A percentile compares a stretch with the other conserved stretches of the same genome.
These are phyloP conservation scores for Pelodytes ibericus DNA, from an alignment of 2,797 vertebrate genomes.

Conservation along the genomic window DNA sequence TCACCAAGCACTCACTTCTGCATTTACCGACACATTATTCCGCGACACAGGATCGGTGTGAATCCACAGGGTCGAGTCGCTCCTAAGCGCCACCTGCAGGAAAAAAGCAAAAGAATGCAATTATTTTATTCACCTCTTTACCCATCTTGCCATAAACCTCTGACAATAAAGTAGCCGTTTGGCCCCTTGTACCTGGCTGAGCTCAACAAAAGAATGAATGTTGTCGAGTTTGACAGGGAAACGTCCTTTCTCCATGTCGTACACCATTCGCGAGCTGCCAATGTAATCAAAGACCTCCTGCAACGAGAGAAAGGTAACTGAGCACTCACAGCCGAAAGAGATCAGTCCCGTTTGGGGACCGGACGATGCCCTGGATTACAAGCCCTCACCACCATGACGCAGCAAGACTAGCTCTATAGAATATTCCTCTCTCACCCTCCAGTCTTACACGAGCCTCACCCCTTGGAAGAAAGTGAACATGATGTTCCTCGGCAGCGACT, in stretches of 20 bases:
- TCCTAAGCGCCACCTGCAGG: constrained; percentile 80
- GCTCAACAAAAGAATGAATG: constrained; percentile 85
- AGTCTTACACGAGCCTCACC: constrained; percentile 70
- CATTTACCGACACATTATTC: constrained; percentile 70
- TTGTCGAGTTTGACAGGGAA: constrained; percentile 86
- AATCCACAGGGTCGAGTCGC: constrained; percentile 76
- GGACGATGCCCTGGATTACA: too few relatives aligned
- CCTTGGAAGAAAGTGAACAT: constrained; percentile 94
- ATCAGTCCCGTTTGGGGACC: too few relatives aligned
- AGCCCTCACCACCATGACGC: too few relatives aligned
- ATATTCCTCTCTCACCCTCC: too few relatives aligned
- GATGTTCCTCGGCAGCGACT: constrained; percentile 73
- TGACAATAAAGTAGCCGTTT: not conserved
- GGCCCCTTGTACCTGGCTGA: constrained; percentile 81
- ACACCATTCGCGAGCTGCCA: constrained; percentile 94
- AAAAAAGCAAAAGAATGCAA: not conserved
- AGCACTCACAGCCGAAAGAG: too few relatives aligned
- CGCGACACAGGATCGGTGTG: constrained; percentile 89
- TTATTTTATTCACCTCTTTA: not conserved
- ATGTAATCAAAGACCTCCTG: constrained; percentile 98
- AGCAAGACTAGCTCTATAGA: too few relatives aligned
- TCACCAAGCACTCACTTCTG: constrained; percentile 72
- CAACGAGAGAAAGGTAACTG: not conserved
- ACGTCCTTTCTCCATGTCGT: constrained; percentile 85
- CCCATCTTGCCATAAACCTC: not conserved